Percentiles rank a stretch among this genome's conserved stretches.
phyloP scores from a whole-genome alignment of 2,888 invertebrate species.

The Rhaphigaster nebulosa region DNA sequence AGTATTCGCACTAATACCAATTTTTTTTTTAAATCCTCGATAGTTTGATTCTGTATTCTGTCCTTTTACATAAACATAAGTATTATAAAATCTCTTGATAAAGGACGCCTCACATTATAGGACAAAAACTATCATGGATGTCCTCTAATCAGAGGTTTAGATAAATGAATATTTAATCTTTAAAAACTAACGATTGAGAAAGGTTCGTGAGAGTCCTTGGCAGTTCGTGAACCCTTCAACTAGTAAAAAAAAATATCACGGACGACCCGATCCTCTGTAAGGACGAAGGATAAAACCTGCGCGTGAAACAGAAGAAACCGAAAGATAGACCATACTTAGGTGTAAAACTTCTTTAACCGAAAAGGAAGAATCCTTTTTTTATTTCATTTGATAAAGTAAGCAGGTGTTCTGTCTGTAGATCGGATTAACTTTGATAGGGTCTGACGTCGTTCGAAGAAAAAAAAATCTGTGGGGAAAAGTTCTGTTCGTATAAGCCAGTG shows the following conservation, averaged over 20 bases:
- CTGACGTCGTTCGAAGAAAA: neutral
- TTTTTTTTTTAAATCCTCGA: no score
- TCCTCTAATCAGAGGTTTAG: no score
- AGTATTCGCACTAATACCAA: no score
- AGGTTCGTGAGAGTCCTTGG: neutral
- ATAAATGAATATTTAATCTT: neutral
- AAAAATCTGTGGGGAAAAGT: no score
- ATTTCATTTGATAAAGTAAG: neutral
- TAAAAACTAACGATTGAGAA: neutral
- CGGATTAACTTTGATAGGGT: neutral
- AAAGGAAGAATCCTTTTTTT: neutral
- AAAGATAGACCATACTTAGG: neutral
- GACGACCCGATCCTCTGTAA: neutral
- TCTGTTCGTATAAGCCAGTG: no score
- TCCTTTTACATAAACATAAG: no score
- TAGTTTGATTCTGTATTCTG: no score
- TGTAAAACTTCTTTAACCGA: neutral
- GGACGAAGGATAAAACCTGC: constrained; percentile 15
- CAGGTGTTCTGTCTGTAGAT: neutral
- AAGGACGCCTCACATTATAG: no score
- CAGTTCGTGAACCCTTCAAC: neutral
- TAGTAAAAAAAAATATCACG: neutral
- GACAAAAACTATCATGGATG: no score
- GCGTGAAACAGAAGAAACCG: neutral
- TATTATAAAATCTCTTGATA: no score